Conservation (phyloP, 2,888 invertebrate genomes). For the Synanthedon myopaeformis region DNA sequence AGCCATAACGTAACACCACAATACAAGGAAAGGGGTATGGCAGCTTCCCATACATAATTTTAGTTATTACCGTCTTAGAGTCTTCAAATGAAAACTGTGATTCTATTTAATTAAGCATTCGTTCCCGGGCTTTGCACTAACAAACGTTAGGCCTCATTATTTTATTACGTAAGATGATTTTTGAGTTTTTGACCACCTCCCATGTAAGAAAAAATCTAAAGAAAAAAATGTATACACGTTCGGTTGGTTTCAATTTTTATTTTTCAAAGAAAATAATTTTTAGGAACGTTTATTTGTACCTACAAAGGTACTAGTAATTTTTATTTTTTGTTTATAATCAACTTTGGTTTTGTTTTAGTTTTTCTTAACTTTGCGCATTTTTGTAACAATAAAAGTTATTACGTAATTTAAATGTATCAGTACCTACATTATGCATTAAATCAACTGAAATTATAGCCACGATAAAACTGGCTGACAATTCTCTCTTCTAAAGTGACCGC, state of each 20-base stretch:
- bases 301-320: not conserved
- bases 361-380: too few relatives aligned
- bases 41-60: too few relatives aligned
- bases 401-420: too few relatives aligned
- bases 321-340: not conserved
- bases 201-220: not conserved
- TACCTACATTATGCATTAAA: too few relatives aligned
- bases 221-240: not conserved
- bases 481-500: not conserved
- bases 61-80: too few relatives aligned
- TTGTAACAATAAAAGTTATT: too few relatives aligned
- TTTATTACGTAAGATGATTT: too few relatives aligned
- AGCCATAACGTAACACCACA: too few relatives aligned
- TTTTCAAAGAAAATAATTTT: not conserved
- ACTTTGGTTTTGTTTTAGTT: not conserved
- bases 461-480: not conserved
- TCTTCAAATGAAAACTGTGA: too few relatives aligned
- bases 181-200: not conserved
- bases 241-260: not conserved
- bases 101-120: not conserved
- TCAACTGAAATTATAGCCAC: too few relatives aligned
- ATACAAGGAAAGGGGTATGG: too few relatives aligned
- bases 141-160: too few relatives aligned
- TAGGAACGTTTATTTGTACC: not conserved
- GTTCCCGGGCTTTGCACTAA: not conserved